phyloP scores from a whole-genome alignment of 1,140 invertebrate species.

The Oreohelix idahoensis region DNA sequence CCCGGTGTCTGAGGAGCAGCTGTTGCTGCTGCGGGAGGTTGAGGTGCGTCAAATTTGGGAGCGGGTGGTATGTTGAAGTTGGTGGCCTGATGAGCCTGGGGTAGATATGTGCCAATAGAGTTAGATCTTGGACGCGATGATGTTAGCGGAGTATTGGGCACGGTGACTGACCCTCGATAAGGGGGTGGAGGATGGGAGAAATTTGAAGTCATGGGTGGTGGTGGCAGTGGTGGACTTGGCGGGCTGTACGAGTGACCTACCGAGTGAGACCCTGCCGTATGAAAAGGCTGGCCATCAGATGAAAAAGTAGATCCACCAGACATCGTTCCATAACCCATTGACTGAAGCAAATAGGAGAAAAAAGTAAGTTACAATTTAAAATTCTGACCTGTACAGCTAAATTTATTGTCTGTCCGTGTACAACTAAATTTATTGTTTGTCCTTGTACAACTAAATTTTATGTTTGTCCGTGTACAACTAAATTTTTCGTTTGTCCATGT shows the following conservation, averaged over 20 bases:
- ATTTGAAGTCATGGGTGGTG: conserved; percentile 11
- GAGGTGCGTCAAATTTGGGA: conserved; percentile 16
- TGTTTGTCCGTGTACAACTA: no score
- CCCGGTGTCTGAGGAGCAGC: conserved; percentile 24
- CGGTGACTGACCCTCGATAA: not conserved
- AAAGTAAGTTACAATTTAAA: no score
- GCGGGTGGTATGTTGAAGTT: conserved; percentile 33
- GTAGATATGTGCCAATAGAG: conserved; percentile 37
- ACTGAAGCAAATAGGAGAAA: not conserved
- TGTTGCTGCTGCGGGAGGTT: not conserved
- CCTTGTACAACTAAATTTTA: no score
- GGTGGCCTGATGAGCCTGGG: conserved; percentile 29
- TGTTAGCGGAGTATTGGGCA: conserved; percentile 15
- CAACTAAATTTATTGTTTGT: no score
- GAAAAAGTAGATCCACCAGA: not conserved
- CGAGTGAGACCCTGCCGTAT: no score
- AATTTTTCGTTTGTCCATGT: no score
- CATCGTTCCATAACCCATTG: not conserved
- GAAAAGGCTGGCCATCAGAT: conserved; percentile 7
- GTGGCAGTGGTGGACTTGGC: conserved; percentile 21
- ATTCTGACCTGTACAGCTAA: no score
- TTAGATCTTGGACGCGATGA: conserved; percentile 16
- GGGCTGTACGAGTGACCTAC: not conserved
- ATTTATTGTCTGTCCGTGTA: no score
- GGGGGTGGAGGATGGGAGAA: not conserved